A percentile compares a stretch with the other conserved stretches of the same genome.
Evolutionary conservation across 2,888 invertebrate species (phyloP).

Genomic region (Drosophila austrosaltans): DNA sequence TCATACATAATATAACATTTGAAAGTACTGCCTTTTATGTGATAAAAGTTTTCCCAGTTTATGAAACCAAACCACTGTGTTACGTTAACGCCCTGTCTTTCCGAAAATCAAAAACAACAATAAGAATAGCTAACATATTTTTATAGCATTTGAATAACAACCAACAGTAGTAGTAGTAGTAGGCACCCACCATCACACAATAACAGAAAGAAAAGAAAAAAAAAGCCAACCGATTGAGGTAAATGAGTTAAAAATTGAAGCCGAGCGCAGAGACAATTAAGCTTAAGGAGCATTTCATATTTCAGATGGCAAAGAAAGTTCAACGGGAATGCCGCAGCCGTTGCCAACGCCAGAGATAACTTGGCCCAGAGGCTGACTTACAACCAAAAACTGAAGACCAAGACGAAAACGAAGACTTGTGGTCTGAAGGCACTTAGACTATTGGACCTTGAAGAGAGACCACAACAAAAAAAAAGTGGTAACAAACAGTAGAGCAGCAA

Average conservation of each 20-base stretch:
- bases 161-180: conserved; percentile 3
- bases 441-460: conserved; percentile 52
- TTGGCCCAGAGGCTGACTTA: conserved; percentile 48
- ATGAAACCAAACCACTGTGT: neutral
- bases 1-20: neutral
- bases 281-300: conserved; percentile 77
- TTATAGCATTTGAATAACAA: conserved; percentile 68
- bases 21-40: neutral
- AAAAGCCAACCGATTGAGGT: conserved; percentile 33
- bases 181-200: conserved; percentile 42
- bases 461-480: conserved; percentile 31
- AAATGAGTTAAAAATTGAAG: conserved; percentile 74
- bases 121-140: conserved; percentile 60
- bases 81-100: neutral
- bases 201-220: conserved; percentile 26
- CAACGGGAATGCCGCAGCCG: conserved; percentile 34
- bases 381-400: conserved; percentile 28
- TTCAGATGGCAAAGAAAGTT: conserved; percentile 68
- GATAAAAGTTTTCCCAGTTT: neutral
- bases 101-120: neutral
- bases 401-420: conserved; percentile 34
- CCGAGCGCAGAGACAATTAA: conserved; percentile 65
- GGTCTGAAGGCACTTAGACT: conserved; percentile 46
- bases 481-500: conserved; percentile 20
- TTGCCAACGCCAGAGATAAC: conserved; percentile 42